These are phyloP conservation scores for Mizuhopecten yessoensis DNA, from an alignment of 1,140 invertebrate species.

Conservation along the genomic window DNA sequence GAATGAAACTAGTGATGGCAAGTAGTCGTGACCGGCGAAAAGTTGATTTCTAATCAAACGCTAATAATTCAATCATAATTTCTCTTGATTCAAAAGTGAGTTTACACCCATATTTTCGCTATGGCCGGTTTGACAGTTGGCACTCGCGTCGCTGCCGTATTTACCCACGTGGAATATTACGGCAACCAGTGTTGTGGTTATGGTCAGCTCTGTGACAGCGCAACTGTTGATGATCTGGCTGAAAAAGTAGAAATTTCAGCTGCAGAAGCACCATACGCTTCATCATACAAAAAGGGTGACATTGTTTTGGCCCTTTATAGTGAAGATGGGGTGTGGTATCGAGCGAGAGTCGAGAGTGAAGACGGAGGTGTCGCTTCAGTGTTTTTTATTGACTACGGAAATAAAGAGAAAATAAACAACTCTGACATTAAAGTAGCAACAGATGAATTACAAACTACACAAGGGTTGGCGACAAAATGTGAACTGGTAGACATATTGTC, in stretches of 20 bases:
- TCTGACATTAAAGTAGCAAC: slow-evolving; percentile 59
- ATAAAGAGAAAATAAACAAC: slow-evolving; percentile 66
- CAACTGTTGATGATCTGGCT: slow-evolving; percentile 50
- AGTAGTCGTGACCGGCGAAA: background rate
- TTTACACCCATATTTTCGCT: background rate
- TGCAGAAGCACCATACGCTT: background rate
- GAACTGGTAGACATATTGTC: slow-evolving; percentile 62
- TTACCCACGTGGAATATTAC: slow-evolving; percentile 63
- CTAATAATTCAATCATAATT: background rate
- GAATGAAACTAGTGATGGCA: background rate
- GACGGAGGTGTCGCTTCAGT: slow-evolving; percentile 86
- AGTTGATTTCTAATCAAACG: background rate
- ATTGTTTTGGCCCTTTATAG: slow-evolving; percentile 86
- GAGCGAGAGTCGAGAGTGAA: slow-evolving; percentile 89
- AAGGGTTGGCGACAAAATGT: slow-evolving; percentile 69
- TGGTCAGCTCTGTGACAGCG: slow-evolving; percentile 56
- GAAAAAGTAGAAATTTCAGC: slow-evolving; percentile 31
- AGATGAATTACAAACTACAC: slow-evolving; percentile 52
- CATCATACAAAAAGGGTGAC: slow-evolving; percentile 30
- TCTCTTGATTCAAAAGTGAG: background rate
- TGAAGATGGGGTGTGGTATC: slow-evolving; percentile 90
- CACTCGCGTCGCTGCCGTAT: slow-evolving; percentile 40
- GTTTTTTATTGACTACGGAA: slow-evolving; percentile 86
- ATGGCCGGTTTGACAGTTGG: slow-evolving; percentile 45
- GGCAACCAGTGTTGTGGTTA: slow-evolving; percentile 49